A percentile compares a stretch with the other conserved stretches of the same genome.
Evolutionary conservation across 2,888 invertebrate genomes (phyloP).

Genomic region (Dolichomitus sp.): DNA sequence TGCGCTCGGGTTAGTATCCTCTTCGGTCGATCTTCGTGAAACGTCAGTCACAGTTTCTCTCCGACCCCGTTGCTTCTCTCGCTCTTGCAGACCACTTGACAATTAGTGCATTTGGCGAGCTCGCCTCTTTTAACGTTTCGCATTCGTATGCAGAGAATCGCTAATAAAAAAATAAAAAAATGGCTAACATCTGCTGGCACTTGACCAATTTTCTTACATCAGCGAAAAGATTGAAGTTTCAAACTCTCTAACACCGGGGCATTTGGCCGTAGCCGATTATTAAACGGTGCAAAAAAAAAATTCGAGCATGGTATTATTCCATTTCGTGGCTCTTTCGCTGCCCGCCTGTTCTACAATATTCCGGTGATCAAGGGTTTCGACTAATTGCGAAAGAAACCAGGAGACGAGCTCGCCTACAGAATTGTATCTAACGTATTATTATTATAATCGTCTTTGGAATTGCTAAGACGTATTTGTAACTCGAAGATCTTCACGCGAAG

Average conservation of each 20-base stretch:
- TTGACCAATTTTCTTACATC: conserved; percentile 57
- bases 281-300: conserved; percentile 4
- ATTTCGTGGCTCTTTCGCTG: conserved; percentile 2
- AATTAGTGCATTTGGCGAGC: conserved; percentile 56
- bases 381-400: conserved; percentile 57
- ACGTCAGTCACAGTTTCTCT: neutral
- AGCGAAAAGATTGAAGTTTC: conserved; percentile 42
- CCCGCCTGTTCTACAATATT: conserved; percentile 22
- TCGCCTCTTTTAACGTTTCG: conserved; percentile 32
- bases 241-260: neutral
- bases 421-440: conserved; percentile 56
- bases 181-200: conserved; percentile 46
- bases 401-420: conserved; percentile 34
- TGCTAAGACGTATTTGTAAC: conserved; percentile 30
- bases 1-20: conserved; percentile 20
- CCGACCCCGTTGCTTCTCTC: neutral
- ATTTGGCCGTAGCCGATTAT: conserved; percentile 29
- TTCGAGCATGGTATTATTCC: conserved; percentile 12
- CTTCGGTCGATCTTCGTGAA: conserved; percentile 19
- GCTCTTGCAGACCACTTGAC: conserved; percentile 26
- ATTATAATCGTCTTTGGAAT: conserved; percentile 60
- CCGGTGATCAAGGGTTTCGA: conserved; percentile 45
- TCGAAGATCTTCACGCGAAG: conserved; percentile 35
- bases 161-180: conserved; percentile 22
- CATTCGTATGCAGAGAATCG: conserved; percentile 53